Base-by-base conservation (phyloP, 2,797 vertebrate species). In the Mormyrus hasselquistii region DNA sequence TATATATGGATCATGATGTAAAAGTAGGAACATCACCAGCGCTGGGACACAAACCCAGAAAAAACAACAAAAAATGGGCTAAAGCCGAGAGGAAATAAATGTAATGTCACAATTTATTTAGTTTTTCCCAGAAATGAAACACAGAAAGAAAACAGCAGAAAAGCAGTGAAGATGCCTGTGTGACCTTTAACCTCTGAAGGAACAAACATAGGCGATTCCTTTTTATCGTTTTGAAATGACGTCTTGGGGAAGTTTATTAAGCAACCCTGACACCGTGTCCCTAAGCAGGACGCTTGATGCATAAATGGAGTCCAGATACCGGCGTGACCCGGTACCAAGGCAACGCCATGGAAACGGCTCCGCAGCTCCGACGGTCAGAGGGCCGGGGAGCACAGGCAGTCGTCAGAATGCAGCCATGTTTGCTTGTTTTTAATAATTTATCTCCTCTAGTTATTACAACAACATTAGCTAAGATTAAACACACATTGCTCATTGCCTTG, bases 341-440 rank as follows among this genome's bases (percentile, higher is more conserved):
- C 84, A 38, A 29, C 49, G 12, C 22, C 22, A 50, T 22, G 12
- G 47, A 9, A 25, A 86, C 50, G 14, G 12, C 44, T 9, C 44
- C 38, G 7, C 25, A 52, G 41, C 29, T 16, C 14, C 14, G 25
- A 12, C 10, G n/a, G 34, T 34, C 19, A 3, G 38, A 34, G 50
- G 55, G 7, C 73, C 2, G 25, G 41, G 38, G 2, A 91, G 90
- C 93, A 91, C 79, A 91, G 94, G 94, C 95, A 94, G 94, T 94
- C 93, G 93, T 91, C 91, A 91, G 88, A 94, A 91, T 94, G 95
- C 94, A 92, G 92, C 93, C 91, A 86, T 91, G 95, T 95, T 94
- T 95, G 94, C 95, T 96, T 96, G 95, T 96, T 96, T 97, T 96
- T 95, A 97, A 96, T 96, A 96, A 96, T 96, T 96, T 94, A 96